phyloP scores from a whole-genome alignment of 2,113 vertebrate species.

The Aldabrachelys gigantea region DNA sequence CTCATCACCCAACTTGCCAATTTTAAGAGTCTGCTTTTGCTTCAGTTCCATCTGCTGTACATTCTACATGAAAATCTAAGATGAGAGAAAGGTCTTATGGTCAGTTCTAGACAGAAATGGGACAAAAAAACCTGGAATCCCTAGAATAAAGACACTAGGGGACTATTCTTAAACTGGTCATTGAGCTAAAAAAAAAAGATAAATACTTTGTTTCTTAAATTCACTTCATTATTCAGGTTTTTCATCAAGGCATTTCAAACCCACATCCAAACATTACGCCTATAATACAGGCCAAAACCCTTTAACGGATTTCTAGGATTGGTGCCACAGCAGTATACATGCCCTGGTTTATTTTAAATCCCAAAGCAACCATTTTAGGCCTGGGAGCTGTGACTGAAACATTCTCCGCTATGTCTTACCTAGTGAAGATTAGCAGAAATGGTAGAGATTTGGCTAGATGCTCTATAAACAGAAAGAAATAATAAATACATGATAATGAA shows the following conservation, averaged over 20 bases:
- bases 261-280: background rate
- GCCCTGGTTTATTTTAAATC: background rate
- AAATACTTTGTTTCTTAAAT: background rate
- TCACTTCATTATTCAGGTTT: background rate
- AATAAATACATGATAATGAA: background rate
- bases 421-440: background rate
- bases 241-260: background rate
- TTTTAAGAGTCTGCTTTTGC: constrained; percentile 9
- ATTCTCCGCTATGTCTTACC: background rate
- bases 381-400: background rate
- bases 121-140: background rate
- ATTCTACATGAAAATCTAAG: background rate
- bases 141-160: background rate
- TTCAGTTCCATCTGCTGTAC: background rate
- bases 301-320: background rate
- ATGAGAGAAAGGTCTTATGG: background rate
- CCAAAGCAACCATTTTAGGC: background rate
- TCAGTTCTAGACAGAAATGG: background rate
- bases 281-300: constrained; percentile 3
- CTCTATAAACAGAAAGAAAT: background rate
- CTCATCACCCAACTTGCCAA: background rate
- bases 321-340: background rate
- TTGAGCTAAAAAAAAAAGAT: background rate
- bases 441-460: background rate
- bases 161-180: background rate